Percentiles rank a stretch among this genome's conserved stretches.
phyloP scores from a whole-genome alignment of 2,797 vertebrate genomes.

The Echiichthys vipera region DNA sequence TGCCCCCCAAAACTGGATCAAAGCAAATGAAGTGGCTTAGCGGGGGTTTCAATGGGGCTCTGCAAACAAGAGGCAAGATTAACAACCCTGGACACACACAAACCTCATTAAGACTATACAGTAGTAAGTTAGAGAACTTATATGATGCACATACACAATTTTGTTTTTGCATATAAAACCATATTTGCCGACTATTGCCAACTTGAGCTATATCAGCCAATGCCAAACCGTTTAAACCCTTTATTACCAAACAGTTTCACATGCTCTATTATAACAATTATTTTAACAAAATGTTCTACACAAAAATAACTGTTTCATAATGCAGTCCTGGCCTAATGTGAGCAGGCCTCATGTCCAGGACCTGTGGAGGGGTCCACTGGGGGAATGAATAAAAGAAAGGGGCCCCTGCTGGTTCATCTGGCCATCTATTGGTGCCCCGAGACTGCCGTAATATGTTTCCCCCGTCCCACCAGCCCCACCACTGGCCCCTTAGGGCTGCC shows the following conservation, averaged over 20 bases:
- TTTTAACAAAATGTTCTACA: constrained; percentile 14
- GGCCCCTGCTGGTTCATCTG: constrained; percentile 91
- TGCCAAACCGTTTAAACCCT: not conserved
- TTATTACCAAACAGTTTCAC: constrained; percentile 10
- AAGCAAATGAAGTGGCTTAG: constrained; percentile 89
- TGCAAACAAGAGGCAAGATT: constrained; percentile 68
- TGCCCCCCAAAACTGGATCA: constrained; percentile 89
- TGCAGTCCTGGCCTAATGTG: constrained; percentile 25
- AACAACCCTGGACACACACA: constrained; percentile 54
- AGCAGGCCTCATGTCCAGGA: constrained; percentile 68
- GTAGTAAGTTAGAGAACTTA: constrained; percentile 25
- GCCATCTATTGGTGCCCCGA: constrained; percentile 90
- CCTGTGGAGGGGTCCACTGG: constrained; percentile 76
- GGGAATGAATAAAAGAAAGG: constrained; percentile 91
- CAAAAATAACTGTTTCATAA: constrained; percentile 41
- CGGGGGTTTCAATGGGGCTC: constrained; percentile 79
- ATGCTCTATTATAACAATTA: constrained; percentile 17
- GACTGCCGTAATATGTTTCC: constrained; percentile 89
- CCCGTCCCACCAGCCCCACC: constrained; percentile 78
- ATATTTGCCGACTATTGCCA: not conserved
- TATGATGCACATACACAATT: not conserved
- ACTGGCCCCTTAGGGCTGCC: constrained; percentile 74
- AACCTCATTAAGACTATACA: constrained; percentile 54
- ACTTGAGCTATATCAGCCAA: not conserved
- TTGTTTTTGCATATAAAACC: not conserved